Base-by-base conservation (phyloP, 1,140 invertebrate species). In the Drosophila simulans region DNA sequence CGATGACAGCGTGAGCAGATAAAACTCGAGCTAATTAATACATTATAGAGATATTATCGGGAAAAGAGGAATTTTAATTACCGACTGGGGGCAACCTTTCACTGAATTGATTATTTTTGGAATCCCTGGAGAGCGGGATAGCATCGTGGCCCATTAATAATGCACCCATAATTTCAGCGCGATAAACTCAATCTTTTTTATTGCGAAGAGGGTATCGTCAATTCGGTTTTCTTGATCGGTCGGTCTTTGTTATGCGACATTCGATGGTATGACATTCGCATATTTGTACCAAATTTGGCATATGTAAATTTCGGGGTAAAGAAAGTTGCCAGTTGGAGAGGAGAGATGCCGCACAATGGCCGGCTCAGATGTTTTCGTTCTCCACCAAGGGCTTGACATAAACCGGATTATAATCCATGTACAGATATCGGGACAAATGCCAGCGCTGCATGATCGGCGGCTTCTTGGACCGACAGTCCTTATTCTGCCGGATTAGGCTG, bases 271-370 rank as follows among this genome's bases (percentile, higher is more conserved):
- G 42, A 43, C 15, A 43, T 43, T 43, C 71, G 72, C 72, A 76
- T 75, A 75, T 74, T 51, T 74, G 27, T 75, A 75, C 72, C 72
- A 66, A 76, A 43, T 75, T 75, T 75, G 71, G 72, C 72, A 57
- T 74, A 75, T 76, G 72, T 75, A 58, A 76, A 76, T 76, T 75
- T 76, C 54, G 48, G 72, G 52, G 45, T 17, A 64, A 86, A 82
- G 83, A 88, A 88, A 85, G 83, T 88, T 82, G 57, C 25, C 39
- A 60, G 46, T 48, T 42, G 43, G 39, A 39, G 55, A 68, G 22
- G 11, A 37, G 42, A 56, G 45, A 64, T 40, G 31, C 17, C 51
- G 55, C 27, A 49, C 34, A 25, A 37, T 31, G 37, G 31, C n/a
- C 20, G 39, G 35, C 45, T 86, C 52, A 88, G 55, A 88, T 79